Percentiles rank a stretch among this genome's conserved stretches.
phyloP scores from a whole-genome alignment of 2,888 invertebrate genomes.

The Ectemnius cavifrons region DNA sequence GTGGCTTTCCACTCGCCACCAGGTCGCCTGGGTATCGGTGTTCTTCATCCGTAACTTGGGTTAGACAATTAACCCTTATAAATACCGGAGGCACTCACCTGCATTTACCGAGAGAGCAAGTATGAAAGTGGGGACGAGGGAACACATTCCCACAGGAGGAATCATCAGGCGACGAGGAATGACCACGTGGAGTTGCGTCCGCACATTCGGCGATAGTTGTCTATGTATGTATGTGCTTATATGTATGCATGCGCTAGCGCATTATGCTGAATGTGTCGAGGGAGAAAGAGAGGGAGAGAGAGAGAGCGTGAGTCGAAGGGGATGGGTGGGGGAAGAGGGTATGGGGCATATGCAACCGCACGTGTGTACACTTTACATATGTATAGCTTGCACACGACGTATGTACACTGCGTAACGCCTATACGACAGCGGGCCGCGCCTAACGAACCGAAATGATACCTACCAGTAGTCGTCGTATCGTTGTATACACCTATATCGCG shows the following conservation, averaged over 20 bases:
- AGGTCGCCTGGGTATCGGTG: too few relatives aligned
- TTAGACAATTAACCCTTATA: conserved; percentile 39
- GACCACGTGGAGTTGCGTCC: conserved; percentile 20
- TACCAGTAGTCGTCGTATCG: conserved; percentile 60
- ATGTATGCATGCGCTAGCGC: background rate
- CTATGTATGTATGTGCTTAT: background rate
- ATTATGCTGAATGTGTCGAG: too few relatives aligned
- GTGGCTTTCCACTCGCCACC: too few relatives aligned
- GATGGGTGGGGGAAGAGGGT: background rate
- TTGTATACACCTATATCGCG: conserved; percentile 18
- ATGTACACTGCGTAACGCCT: conserved; percentile 62
- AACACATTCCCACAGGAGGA: conserved; percentile 42
- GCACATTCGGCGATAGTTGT: background rate
- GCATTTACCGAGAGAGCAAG: conserved; percentile 4
- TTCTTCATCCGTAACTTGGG: conserved; percentile 13
- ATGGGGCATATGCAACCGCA: conserved; percentile 41
- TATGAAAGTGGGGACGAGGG: conserved; percentile 14
- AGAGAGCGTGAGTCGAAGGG: conserved; percentile 1
- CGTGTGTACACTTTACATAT: conserved; percentile 55
- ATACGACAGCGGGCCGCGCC: conserved; percentile 60
- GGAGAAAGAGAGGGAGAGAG: too few relatives aligned
- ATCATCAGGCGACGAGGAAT: conserved; percentile 39
- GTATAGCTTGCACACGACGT: conserved; percentile 53
- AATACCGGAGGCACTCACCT: background rate
- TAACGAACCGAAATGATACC: conserved; percentile 74